Evolutionary conservation across 2,797 vertebrate genomes (phyloP).

Genomic region (Enteromius paludinosus): DNA sequence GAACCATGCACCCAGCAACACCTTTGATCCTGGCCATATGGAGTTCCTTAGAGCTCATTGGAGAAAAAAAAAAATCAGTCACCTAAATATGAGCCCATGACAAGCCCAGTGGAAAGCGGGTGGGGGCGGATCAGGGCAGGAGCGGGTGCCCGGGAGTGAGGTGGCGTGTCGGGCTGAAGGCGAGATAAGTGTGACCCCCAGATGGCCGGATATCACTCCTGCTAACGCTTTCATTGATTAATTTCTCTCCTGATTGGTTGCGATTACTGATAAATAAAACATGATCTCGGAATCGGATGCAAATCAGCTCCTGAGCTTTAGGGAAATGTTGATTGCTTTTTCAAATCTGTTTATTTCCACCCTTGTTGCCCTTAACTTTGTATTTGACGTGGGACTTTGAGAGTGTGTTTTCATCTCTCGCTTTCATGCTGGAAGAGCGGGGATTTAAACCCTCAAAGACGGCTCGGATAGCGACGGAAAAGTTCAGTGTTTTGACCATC

Average conservation of each 20-base stretch:
- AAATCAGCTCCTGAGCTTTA: conserved; percentile 79
- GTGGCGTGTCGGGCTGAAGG: conserved; percentile 42
- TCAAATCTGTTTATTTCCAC: conserved; percentile 83
- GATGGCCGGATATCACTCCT: conserved; percentile 87
- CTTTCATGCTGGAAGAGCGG: conserved; percentile 62
- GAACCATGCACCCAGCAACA: conserved; percentile 99
- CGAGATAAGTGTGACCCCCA: conserved; percentile 81
- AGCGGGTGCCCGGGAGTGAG: conserved; percentile 50
- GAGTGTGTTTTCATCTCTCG: conserved; percentile 57
- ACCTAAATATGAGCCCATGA: conserved; percentile 84
- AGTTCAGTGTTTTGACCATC: conserved; percentile 61
- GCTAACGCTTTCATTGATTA: conserved; percentile 85
- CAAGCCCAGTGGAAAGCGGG: conserved; percentile 76
- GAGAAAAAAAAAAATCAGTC: conserved; percentile 82
- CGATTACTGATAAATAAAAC: conserved; percentile 91
- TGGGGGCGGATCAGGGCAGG: conserved; percentile 60
- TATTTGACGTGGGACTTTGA: conserved; percentile 69
- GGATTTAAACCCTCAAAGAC: conserved; percentile 57
- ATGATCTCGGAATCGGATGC: conserved; percentile 83
- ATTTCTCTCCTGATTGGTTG: conserved; percentile 90
- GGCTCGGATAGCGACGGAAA: conserved; percentile 38
- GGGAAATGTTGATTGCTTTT: conserved; percentile 85
- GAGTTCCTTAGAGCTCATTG: conserved; percentile 89
- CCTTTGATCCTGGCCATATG: conserved; percentile 99
- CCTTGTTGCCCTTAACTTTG: conserved; percentile 76